These are phyloP conservation scores for Stichodactyla helianthus DNA, from an alignment of 64 coral and sea anemone species.

Conservation along the genomic window DNA sequence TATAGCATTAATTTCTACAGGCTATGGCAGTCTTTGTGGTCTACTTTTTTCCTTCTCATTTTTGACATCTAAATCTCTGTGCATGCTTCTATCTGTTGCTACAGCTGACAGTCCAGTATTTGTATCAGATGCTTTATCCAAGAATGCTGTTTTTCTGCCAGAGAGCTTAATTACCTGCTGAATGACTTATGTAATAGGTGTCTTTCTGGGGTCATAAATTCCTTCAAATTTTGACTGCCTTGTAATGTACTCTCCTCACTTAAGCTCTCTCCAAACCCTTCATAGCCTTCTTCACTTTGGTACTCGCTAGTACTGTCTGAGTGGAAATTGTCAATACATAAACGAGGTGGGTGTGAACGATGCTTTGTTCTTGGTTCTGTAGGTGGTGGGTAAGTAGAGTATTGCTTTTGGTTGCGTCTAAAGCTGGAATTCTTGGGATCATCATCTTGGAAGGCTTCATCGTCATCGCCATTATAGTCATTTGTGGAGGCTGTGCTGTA, in stretches of 20 bases:
- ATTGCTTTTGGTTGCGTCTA: conserved; percentile 79
- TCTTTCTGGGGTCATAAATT: not conserved
- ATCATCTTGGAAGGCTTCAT: conserved; percentile 70
- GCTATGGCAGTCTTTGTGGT: too few species aligned
- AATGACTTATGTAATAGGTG: conserved; percentile 17
- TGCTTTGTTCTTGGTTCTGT: conserved; percentile 70
- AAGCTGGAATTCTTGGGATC: conserved; percentile 59
- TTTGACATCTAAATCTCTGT: too few species aligned
- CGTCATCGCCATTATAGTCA: conserved; percentile 93
- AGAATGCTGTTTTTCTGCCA: too few species aligned
- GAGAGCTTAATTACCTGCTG: conserved; percentile 36
- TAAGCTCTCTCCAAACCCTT: conserved; percentile 82
- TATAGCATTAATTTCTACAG: too few species aligned
- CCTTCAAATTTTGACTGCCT: conserved; percentile 54
- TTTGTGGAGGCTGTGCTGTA: conserved; percentile 96
- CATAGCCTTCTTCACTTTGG: conserved; percentile 96
- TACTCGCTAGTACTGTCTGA: conserved; percentile 89
- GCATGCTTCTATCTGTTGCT: too few species aligned
- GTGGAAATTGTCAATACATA: conserved; percentile 57
- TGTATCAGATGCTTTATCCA: too few species aligned
- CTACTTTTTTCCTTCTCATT: too few species aligned
- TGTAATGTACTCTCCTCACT: conserved; percentile 80
- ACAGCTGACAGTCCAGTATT: too few species aligned
- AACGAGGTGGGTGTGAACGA: conserved; percentile 35
- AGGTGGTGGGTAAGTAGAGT: conserved; percentile 91